Base-by-base conservation (phyloP, 2,113 vertebrate genomes). In the Mesoclemmys tuberculata region DNA sequence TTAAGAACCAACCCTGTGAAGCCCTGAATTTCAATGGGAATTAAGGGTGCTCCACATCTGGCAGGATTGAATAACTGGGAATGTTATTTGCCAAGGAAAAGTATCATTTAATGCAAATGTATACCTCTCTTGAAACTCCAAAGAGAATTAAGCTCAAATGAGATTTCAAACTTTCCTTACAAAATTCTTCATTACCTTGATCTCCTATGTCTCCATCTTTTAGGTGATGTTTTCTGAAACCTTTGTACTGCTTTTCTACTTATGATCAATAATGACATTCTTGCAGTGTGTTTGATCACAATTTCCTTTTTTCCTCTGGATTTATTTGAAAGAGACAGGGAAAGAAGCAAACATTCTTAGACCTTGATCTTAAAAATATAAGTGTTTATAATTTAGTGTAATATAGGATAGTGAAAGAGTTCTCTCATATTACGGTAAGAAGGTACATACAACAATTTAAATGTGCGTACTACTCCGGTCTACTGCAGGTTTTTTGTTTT, bases 111-210 rank as follows among this genome's bases (percentile, higher is more conserved):
- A 86, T 19, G 38, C 64, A 95, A 84, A 7, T 3, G 24, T 12
- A n/a, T 80, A 91, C 90, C 58, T 88, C 91, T 52, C 84, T 81
- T 94, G 22, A 27, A 90, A 22, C 85, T 54, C 56, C 84, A 91
- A 82, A 80, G 35, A 91, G 90, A 92, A 84, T n/a, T 18, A 82
- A 90, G 3, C 46, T 96, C 44, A 90, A 82, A 64, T 82, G 44
- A n/a, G 35, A 3, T 81, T 52, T 41, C 24, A 41, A 14, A 91
- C 14, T 81, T 91, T 94, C 87, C 41, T 77, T n/a, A 87, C 83
- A 92, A 93, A 88, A 91, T 82, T 90, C 61, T 27, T 94, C 77
- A 18, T 93, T 93, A 88, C 82, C 64, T 92, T 93, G 64, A 86
- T 93, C 81, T 92, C 64, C 46, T 16, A 82, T 80, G 84, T 71